Conservation (phyloP, 2,113 vertebrate genomes). For the Amphiprion ocellaris region DNA sequence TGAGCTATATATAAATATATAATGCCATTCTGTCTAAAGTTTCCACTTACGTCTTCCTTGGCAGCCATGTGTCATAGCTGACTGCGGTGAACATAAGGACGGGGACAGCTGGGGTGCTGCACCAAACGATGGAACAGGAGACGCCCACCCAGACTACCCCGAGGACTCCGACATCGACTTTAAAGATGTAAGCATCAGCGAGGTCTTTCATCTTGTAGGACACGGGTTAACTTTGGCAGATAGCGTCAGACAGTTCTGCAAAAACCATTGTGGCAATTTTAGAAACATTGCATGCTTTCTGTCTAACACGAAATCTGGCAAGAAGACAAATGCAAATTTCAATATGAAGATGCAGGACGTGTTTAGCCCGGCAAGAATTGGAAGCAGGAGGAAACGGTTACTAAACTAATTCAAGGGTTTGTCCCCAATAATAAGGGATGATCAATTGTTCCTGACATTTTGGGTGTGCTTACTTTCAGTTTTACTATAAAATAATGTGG, state of each 20-base stretch:
- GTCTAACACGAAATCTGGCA: constrained; percentile 5
- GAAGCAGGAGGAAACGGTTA: not conserved
- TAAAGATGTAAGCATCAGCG: constrained; percentile 87
- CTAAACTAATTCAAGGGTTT: not conserved
- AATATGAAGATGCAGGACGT: constrained; percentile 5
- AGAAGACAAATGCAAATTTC: constrained; percentile 9
- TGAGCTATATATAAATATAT: not conserved
- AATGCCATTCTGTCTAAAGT: not conserved
- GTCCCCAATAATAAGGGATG: not conserved
- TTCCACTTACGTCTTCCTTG: constrained; percentile 25
- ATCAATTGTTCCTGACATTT: not conserved
- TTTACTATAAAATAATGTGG: not conserved
- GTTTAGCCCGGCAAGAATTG: not conserved
- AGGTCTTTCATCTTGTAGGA: constrained; percentile 45
- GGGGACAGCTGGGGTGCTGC: constrained; percentile 89
- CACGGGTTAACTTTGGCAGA: constrained; percentile 6
- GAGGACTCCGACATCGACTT: constrained; percentile 93
- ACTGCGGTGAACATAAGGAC: constrained; percentile 93
- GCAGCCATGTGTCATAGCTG: constrained; percentile 90
- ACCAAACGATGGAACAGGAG: constrained; percentile 89
- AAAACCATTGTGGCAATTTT: constrained; percentile 2
- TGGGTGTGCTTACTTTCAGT: not conserved
- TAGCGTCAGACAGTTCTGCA: constrained; percentile 11
- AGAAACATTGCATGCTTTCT: constrained; percentile 2
- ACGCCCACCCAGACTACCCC: constrained; percentile 92